These are phyloP conservation scores for Selenia dentaria DNA, from an alignment of 2,888 invertebrate species.

Conservation along the genomic window DNA sequence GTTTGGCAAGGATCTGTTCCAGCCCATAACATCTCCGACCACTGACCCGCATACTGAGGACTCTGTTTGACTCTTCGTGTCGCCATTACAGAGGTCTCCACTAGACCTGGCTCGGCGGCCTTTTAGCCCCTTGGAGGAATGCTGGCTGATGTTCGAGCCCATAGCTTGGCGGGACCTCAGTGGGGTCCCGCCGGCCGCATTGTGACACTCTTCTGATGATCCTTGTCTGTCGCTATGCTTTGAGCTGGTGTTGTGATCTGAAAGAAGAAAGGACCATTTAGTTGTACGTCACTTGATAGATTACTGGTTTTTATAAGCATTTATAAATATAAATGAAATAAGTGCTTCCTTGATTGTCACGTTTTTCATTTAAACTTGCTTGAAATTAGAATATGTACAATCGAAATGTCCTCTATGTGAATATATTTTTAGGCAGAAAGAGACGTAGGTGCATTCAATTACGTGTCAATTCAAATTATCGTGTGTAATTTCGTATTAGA, in stretches of 20 bases:
- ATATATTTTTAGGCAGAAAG: too few species aligned
- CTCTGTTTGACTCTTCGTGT: slow-evolving; percentile 76
- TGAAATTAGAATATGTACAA: too few species aligned
- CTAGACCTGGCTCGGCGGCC: slow-evolving; percentile 90
- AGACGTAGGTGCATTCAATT: too few species aligned
- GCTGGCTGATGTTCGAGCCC: slow-evolving; percentile 92
- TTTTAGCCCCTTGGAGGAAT: slow-evolving; percentile 89
- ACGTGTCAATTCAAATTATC: too few species aligned
- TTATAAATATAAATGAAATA: too few species aligned
- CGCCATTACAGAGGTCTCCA: slow-evolving; percentile 89
- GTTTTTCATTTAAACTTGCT: too few species aligned
- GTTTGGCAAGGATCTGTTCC: slow-evolving; percentile 87
- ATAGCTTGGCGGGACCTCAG: slow-evolving; percentile 84
- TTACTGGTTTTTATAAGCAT: too few species aligned
- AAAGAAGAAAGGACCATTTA: slow-evolving; percentile 24
- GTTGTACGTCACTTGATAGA: background rate
- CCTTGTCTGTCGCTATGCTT: slow-evolving; percentile 42
- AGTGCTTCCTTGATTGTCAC: too few species aligned
- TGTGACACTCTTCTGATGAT: slow-evolving; percentile 51
- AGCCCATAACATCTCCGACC: slow-evolving; percentile 79
- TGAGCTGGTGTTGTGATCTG: slow-evolving; percentile 55
- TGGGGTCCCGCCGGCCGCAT: slow-evolving; percentile 76
- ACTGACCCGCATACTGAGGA: slow-evolving; percentile 80
- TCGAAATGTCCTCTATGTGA: too few species aligned
- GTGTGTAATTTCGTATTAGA: too few species aligned